phyloP scores from a whole-genome alignment of 1,140 invertebrate genomes.

The Camponotus vicinus region DNA sequence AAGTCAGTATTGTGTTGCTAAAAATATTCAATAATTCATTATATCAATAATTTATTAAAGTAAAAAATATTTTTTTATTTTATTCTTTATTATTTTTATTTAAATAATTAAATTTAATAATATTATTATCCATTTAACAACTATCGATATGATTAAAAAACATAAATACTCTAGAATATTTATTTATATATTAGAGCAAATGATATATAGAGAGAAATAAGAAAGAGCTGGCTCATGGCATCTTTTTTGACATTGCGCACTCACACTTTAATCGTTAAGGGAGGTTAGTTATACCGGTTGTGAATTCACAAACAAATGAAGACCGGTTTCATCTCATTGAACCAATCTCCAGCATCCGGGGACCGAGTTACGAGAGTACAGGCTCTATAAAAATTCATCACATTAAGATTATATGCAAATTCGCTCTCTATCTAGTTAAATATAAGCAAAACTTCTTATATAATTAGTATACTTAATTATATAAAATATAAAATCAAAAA shows the following conservation, averaged over 20 bases:
- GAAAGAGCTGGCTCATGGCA: constrained; percentile 27
- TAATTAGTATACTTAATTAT: not conserved
- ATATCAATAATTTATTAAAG: not conserved
- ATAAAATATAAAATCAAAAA: not conserved
- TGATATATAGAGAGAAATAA: not conserved
- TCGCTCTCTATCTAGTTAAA: not conserved
- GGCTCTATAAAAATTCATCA: constrained; percentile 64
- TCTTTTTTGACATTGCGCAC: constrained; percentile 69
- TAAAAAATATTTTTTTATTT: not conserved
- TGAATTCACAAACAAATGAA: constrained; percentile 73
- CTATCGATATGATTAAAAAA: constrained; percentile 6
- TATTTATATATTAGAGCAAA: not conserved
- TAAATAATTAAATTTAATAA: not conserved
- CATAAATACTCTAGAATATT: not conserved
- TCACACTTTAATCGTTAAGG: constrained; percentile 74
- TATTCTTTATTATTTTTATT: not conserved
- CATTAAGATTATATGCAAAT: not conserved
- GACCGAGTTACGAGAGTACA: constrained; percentile 62
- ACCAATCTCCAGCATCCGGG: constrained; percentile 68
- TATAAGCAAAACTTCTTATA: not conserved
- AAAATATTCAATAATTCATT: constrained; percentile 9
- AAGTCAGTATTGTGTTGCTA: not conserved
- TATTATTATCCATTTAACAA: not conserved
- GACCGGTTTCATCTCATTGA: constrained; percentile 80
- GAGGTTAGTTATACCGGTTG: constrained; percentile 82